phyloP scores from a whole-genome alignment of 2,888 invertebrate species.

The Luperina testacea region DNA sequence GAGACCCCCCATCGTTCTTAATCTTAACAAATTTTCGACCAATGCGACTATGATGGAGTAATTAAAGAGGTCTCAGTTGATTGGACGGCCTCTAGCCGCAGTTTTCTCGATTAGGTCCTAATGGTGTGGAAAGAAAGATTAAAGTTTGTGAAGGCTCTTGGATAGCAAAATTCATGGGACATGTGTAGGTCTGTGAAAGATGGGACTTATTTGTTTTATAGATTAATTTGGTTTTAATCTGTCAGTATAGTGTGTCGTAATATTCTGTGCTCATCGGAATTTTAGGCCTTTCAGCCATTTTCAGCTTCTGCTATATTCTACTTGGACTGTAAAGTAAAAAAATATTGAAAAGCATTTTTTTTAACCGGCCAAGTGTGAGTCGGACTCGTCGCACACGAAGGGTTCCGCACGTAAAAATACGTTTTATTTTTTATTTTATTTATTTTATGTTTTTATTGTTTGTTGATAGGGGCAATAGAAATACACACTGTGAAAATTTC shows the following conservation, averaged over 20 bases:
- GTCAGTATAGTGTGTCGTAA: not conserved
- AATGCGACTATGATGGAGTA: conserved; percentile 58
- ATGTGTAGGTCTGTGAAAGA: conserved; percentile 58
- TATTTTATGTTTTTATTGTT: too few relatives aligned
- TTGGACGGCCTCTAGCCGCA: conserved; percentile 71
- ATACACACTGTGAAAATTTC: too few relatives aligned
- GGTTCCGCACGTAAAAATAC: too few relatives aligned
- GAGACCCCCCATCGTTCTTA: conserved; percentile 63
- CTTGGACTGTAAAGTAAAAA: too few relatives aligned
- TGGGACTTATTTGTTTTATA: conserved; percentile 34
- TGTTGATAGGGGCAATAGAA: too few relatives aligned
- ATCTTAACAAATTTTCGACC: conserved; percentile 58
- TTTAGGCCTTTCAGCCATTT: not conserved
- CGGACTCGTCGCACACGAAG: too few relatives aligned
- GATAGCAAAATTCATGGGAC: conserved; percentile 60
- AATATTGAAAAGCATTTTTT: too few relatives aligned
- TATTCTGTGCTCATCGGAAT: not conserved
- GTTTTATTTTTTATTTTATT: too few relatives aligned
- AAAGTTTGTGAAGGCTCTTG: conserved; percentile 73
- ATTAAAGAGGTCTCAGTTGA: conserved; percentile 71
- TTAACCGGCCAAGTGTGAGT: too few relatives aligned
- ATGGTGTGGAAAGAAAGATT: conserved; percentile 81
- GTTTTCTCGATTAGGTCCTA: conserved; percentile 81
- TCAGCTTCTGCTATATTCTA: not conserved
- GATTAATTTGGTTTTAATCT: conserved; percentile 20